A percentile compares a stretch with the other conserved stretches of the same genome.
Conservation (phyloP, 2,888 invertebrate species). For the Cinara cedri region DNA sequence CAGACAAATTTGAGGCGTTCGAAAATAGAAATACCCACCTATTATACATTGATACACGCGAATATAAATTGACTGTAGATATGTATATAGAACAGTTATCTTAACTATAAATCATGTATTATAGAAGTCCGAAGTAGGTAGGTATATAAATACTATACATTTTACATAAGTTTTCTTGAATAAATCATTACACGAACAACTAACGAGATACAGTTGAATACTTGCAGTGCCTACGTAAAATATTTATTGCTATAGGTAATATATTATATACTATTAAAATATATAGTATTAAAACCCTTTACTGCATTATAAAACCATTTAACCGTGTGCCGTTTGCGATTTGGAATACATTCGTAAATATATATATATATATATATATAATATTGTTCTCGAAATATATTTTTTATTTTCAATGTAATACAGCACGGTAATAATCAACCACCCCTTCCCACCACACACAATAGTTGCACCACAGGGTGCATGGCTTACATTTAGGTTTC, state of each 20-base stretch:
- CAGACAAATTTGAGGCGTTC: neutral
- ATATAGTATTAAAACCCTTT: no score
- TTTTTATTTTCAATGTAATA: no score
- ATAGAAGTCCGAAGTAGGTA: constrained; percentile 1
- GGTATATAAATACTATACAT: neutral
- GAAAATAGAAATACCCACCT: constrained; percentile 8
- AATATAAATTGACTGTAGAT: neutral
- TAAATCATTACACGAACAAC: constrained; percentile 8
- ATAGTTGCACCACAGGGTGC: no score
- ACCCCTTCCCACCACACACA: no score
- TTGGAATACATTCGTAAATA: no score
- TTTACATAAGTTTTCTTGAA: constrained; percentile 35
- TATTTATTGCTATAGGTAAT: neutral
- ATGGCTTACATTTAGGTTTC: no score
- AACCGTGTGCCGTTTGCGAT: no score
- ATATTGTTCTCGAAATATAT: no score
- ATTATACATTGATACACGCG: neutral
- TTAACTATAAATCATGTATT: constrained; percentile 21
- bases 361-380: no score
- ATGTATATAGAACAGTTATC: neutral
- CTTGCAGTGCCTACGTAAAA: neutral
- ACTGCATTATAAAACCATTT: no score
- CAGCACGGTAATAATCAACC: no score
- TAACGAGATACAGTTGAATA: neutral
- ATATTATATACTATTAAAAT: neutral